Percentiles rank a stretch among this genome's conserved stretches.
These are phyloP conservation scores for Epistrophella euchroma DNA, from an alignment of 2,888 invertebrate species.

Conservation along the genomic window DNA sequence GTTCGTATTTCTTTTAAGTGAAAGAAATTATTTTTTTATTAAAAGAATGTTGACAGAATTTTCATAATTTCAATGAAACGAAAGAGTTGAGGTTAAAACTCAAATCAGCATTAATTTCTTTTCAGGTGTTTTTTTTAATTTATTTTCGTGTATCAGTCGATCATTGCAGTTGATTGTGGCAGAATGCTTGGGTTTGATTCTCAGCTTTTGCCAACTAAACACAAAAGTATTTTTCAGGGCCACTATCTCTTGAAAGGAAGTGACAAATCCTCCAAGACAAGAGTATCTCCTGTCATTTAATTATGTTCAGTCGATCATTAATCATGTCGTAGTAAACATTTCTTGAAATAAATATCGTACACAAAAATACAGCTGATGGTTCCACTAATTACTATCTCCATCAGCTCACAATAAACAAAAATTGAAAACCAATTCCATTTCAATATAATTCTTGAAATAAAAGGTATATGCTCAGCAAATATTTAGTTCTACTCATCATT, in stretches of 20 bases:
- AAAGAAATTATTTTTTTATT: too few species aligned
- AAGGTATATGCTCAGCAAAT: constrained; percentile 25
- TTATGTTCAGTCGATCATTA: too few species aligned
- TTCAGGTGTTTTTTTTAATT: background rate
- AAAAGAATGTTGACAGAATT: background rate
- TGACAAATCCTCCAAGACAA: too few species aligned
- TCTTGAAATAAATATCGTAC: too few species aligned
- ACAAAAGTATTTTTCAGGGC: too few species aligned
- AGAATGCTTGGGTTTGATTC: too few species aligned
- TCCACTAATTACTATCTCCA: constrained; percentile 31
- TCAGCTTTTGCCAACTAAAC: too few species aligned
- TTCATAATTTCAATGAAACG: background rate
- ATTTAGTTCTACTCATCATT: constrained; percentile 21
- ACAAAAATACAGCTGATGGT: constrained; percentile 42
- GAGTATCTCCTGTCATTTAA: too few species aligned
- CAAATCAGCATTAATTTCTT: background rate
- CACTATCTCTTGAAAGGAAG: too few species aligned
- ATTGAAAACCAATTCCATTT: constrained; percentile 43
- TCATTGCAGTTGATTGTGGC: too few species aligned
- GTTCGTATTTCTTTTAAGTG: too few species aligned
- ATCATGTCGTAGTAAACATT: too few species aligned
- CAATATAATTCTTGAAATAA: constrained; percentile 38
- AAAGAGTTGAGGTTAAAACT: constrained; percentile 30
- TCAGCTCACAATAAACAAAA: constrained; percentile 13
- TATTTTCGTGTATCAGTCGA: background rate